phyloP scores from a whole-genome alignment of 2,113 vertebrate species.

The Triplophysa tibetana region DNA sequence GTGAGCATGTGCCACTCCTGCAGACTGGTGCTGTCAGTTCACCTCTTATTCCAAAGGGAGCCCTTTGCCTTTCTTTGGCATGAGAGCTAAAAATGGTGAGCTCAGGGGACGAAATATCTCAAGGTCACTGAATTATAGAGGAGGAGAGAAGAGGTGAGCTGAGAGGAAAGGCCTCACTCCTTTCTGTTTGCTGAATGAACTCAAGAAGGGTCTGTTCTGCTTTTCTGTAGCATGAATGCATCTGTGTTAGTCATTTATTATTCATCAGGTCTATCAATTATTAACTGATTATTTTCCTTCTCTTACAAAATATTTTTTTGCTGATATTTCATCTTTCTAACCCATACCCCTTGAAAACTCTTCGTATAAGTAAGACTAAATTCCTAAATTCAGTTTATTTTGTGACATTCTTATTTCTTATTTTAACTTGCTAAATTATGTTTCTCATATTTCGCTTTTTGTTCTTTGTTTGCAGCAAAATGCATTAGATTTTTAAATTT shows the following conservation, averaged over 20 bases:
- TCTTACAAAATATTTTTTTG: conserved; percentile 57
- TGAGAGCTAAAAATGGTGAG: conserved; percentile 52
- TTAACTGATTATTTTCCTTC: conserved; percentile 68
- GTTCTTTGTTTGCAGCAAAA: conserved; percentile 46
- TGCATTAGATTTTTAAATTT: conserved; percentile 43
- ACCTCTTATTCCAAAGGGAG: conserved; percentile 12
- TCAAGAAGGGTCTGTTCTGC: conserved; percentile 43
- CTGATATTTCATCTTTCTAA: conserved; percentile 40
- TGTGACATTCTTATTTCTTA: no score
- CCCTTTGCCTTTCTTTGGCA: conserved; percentile 40
- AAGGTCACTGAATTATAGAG: conserved; percentile 59
- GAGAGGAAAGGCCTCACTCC: conserved; percentile 41
- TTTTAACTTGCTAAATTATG: no score
- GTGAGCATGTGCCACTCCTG: neutral
- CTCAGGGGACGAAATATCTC: conserved; percentile 50
- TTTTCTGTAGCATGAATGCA: conserved; percentile 61
- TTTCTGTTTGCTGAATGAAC: conserved; percentile 61
- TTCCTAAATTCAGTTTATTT: no score
- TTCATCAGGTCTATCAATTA: conserved; percentile 68
- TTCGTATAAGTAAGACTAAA: no score
- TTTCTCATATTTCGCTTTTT: neutral
- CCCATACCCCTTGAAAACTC: neutral
- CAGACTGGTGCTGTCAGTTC: neutral
- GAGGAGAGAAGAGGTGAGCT: conserved; percentile 49
- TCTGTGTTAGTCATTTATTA: conserved; percentile 60